phyloP scores from a whole-genome alignment of 2,113 vertebrate species.

The Prunella himalayana region DNA sequence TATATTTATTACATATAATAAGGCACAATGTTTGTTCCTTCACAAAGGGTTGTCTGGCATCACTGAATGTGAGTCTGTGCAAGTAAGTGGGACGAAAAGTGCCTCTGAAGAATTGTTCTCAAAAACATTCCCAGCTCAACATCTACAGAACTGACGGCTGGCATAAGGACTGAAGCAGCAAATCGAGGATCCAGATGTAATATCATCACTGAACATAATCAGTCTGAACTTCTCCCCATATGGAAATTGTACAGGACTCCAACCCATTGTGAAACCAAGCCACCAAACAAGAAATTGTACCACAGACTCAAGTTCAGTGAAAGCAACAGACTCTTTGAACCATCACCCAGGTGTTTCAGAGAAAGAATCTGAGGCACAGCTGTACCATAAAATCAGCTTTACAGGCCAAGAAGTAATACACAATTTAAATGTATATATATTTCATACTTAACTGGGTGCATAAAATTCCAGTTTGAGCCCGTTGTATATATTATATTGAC shows the following conservation, averaged over 20 bases:
- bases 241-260: not conserved
- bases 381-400: not conserved
- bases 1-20: not conserved
- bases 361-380: not conserved
- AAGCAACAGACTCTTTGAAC: not conserved
- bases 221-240: not conserved
- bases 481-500: not conserved
- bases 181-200: not conserved
- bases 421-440: not conserved
- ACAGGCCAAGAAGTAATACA: not conserved
- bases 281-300: not conserved
- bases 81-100: not conserved
- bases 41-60: not conserved
- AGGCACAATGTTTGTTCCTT: too few relatives aligned
- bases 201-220: not conserved
- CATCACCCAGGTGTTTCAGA: not conserved
- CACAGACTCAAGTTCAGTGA: not conserved
- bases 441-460: not conserved
- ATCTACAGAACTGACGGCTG: fast-evolving
- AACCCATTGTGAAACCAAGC: not conserved
- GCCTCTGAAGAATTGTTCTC: not conserved
- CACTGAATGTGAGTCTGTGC: not conserved
- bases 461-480: not conserved
- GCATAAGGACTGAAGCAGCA: not conserved
- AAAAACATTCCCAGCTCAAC: not conserved